A percentile compares a stretch with the other conserved stretches of the same genome.
phyloP scores from a whole-genome alignment of 2,797 vertebrate genomes.

The Echeneis naucrates region DNA sequence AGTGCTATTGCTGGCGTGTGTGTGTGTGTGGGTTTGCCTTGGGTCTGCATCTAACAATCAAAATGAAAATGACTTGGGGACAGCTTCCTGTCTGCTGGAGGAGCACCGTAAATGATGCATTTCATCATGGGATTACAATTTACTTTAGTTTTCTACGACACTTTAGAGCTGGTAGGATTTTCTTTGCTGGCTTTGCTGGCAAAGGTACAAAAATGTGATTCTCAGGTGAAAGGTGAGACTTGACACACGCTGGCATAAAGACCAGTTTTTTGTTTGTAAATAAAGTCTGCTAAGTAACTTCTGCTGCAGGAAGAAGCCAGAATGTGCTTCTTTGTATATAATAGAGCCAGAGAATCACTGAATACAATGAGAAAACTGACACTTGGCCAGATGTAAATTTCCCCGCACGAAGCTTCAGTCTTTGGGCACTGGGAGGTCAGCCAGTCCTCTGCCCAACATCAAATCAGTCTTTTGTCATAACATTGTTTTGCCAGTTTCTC shows the following conservation, averaged over 20 bases:
- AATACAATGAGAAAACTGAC: constrained; percentile 26
- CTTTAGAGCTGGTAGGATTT: constrained; percentile 14
- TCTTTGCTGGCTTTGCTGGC: background rate
- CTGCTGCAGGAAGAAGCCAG: constrained; percentile 1
- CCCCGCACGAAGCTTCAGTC: constrained; percentile 21
- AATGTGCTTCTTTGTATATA: background rate
- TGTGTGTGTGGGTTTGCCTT: constrained; percentile 21
- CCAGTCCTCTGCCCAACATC: constrained; percentile 29
- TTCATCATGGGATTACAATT: constrained; percentile 16
- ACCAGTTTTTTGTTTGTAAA: constrained; percentile 7
- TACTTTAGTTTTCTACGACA: constrained; percentile 18
- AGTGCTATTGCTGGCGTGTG: constrained; percentile 4
- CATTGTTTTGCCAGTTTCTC: constrained; percentile 32
- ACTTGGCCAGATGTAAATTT: constrained; percentile 32
- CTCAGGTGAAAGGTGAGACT: constrained; percentile 4
- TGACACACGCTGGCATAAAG: constrained; percentile 6
- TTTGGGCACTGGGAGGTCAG: constrained; percentile 18
- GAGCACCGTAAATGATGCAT: constrained; percentile 19
- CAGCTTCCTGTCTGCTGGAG: constrained; percentile 14
- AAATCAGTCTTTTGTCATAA: constrained; percentile 43
- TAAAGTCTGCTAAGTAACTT: constrained; percentile 2
- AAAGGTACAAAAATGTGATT: constrained; percentile 31
- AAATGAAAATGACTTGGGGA: background rate
- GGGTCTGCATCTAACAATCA: constrained; percentile 21
- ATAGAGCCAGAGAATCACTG: background rate